Conservation (phyloP, 2,797 vertebrate genomes). For the Fistularia commersonii region DNA sequence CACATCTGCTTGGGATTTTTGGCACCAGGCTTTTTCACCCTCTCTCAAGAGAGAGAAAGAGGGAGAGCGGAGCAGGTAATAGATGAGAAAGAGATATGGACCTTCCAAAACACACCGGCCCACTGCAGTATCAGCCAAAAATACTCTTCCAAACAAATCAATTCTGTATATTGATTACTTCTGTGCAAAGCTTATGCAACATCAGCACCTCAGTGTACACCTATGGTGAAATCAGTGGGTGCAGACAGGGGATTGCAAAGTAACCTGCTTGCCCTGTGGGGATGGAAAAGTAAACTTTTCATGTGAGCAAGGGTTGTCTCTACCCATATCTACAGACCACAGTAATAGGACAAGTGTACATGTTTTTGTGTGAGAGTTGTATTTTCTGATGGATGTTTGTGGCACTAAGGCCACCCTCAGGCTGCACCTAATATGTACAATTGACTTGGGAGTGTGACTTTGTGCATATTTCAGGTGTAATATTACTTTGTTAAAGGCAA, state of each 20-base stretch:
- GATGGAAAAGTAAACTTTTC: constrained; percentile 37
- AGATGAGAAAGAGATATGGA: constrained; percentile 23
- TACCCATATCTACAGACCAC: constrained; percentile 19
- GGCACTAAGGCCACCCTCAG: too few species aligned
- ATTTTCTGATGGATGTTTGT: not conserved
- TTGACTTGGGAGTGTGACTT: too few species aligned
- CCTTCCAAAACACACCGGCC: constrained; percentile 27
- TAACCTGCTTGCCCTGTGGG: constrained; percentile 19
- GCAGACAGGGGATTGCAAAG: constrained; percentile 26
- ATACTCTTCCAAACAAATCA: constrained; percentile 55
- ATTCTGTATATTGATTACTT: constrained; percentile 54
- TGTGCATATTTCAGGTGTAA: too few species aligned
- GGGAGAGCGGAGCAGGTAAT: constrained; percentile 1
- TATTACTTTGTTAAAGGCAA: too few species aligned
- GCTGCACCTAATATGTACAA: too few species aligned
- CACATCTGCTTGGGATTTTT: constrained; percentile 50
- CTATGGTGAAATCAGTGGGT: constrained; percentile 42
- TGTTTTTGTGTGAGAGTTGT: not conserved
- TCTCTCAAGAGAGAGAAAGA: constrained; percentile 18
- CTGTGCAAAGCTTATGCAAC: constrained; percentile 54
- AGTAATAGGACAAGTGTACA: constrained; percentile 2
- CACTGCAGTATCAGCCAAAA: constrained; percentile 49
- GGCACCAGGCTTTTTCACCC: constrained; percentile 36
- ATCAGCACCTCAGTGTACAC: constrained; percentile 42
- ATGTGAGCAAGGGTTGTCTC: constrained; percentile 26